Percentiles rank a stretch among this genome's conserved stretches.
These are phyloP conservation scores for Glaucidium brasilianum DNA, from an alignment of 2,113 vertebrate species.

Conservation along the genomic window DNA sequence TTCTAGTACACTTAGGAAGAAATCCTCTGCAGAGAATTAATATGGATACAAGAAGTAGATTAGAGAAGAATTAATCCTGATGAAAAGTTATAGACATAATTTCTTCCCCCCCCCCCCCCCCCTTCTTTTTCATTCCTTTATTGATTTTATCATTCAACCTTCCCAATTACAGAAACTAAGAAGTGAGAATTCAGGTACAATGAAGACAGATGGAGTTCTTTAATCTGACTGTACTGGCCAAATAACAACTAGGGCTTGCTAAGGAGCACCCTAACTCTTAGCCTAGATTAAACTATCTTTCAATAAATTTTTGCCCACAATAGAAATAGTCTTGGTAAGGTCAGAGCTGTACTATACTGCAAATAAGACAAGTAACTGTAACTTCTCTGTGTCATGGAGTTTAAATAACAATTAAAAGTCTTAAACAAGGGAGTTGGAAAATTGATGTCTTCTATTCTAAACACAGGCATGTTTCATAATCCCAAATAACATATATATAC, in stretches of 20 bases:
- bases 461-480: background rate
- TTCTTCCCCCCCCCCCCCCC: background rate
- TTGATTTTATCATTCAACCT: background rate
- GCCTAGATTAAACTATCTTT: background rate
- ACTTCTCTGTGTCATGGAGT: background rate
- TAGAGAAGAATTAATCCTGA: background rate
- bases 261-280: background rate
- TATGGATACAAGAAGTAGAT: background rate
- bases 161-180: background rate
- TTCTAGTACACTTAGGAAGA: background rate
- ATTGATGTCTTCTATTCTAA: background rate
- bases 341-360: background rate
- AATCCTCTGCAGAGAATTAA: background rate
- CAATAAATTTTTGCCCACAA: background rate
- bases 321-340: background rate
- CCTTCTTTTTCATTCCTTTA: background rate
- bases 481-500: background rate
- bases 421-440: background rate
- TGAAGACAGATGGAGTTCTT: background rate
- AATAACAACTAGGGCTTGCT: background rate
- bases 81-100: background rate
- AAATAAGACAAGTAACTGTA: background rate
- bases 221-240: background rate
- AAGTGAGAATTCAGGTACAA: background rate
- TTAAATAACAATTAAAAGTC: background rate